Percentiles rank a stretch among this genome's conserved stretches.
Evolutionary conservation across 2,113 vertebrate species (phyloP).

Genomic region (Silurus asotus): DNA sequence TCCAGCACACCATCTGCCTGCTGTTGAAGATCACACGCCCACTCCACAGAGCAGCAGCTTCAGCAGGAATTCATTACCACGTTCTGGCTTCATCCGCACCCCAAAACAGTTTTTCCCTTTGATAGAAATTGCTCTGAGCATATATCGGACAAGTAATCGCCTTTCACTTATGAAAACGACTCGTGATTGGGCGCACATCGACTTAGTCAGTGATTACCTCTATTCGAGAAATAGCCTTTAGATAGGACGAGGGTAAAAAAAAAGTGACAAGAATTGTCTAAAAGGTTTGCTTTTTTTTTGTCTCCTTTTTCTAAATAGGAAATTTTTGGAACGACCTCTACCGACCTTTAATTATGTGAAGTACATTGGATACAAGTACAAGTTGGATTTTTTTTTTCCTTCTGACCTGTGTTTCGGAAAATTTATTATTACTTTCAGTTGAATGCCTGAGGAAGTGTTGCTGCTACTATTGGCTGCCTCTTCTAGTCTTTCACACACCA

Average conservation of each 20-base stretch:
- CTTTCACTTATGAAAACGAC: conserved; percentile 36
- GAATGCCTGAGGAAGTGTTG: conserved; percentile 26
- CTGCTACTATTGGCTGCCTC: not conserved
- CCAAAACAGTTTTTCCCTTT: conserved; percentile 30
- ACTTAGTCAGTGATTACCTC: conserved; percentile 38
- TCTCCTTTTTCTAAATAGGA: not conserved
- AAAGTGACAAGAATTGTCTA: not conserved
- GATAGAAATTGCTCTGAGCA: conserved; percentile 28
- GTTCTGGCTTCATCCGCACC: conserved; percentile 20
- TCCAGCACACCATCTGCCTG: conserved; percentile 42
- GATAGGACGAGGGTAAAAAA: not conserved
- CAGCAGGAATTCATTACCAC: conserved; percentile 37
- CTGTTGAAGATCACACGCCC: conserved; percentile 26
- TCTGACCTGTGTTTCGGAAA: conserved; percentile 10
- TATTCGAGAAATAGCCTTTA: conserved; percentile 32
- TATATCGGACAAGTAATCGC: conserved; percentile 40
- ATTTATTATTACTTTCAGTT: conserved; percentile 19
- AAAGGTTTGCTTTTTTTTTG: not conserved
- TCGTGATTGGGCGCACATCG: conserved; percentile 41
- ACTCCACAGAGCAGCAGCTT: conserved; percentile 19
- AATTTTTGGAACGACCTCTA: conserved; percentile 39
- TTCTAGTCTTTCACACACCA: not conserved
- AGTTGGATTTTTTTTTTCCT: conserved; percentile 9
- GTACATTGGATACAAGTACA: not conserved
- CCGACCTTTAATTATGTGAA: conserved; percentile 32